These are phyloP conservation scores for Cladorhizidae sp. DNA, from an alignment of 37 sponge, comb jelly and placozoan genomes.

Conservation along the genomic window DNA sequence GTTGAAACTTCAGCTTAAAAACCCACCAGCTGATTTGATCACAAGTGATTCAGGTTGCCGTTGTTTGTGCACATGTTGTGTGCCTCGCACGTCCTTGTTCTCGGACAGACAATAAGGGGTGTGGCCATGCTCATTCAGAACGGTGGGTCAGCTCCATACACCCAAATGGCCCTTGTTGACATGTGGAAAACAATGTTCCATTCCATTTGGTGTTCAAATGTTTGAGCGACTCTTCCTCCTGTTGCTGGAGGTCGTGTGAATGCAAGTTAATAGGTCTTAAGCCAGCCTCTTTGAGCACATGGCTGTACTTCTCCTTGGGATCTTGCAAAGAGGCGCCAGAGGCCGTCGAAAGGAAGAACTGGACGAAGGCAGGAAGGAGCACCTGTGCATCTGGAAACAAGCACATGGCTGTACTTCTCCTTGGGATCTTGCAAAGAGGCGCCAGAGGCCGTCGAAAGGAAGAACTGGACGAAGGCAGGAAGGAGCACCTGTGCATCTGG, in stretches of 20 bases:
- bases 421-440: background rate
- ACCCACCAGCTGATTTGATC: too few species aligned
- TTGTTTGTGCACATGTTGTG: too few species aligned
- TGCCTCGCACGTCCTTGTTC: slow-evolving; percentile 74
- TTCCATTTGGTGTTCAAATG: background rate
- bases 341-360: background rate
- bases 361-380: background rate
- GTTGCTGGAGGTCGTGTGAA: background rate
- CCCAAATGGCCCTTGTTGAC: slow-evolving; percentile 24
- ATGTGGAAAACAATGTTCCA: slow-evolving; percentile 47
- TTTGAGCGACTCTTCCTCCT: background rate
- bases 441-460: background rate
- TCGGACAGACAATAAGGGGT: slow-evolving; percentile 72
- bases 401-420: background rate
- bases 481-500: background rate
- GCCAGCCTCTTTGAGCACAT: background rate
- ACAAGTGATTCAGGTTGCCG: too few species aligned
- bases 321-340: background rate
- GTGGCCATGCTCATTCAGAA: slow-evolving; percentile 64
- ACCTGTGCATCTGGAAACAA: too few species aligned
- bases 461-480: background rate
- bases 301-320: background rate
- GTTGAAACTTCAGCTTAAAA: too few species aligned
- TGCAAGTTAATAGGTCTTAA: background rate
- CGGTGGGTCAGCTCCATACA: slow-evolving; percentile 46